Evolutionary conservation across 2,888 invertebrate genomes (phyloP).

Genomic region (Drosophila buzzatii): DNA sequence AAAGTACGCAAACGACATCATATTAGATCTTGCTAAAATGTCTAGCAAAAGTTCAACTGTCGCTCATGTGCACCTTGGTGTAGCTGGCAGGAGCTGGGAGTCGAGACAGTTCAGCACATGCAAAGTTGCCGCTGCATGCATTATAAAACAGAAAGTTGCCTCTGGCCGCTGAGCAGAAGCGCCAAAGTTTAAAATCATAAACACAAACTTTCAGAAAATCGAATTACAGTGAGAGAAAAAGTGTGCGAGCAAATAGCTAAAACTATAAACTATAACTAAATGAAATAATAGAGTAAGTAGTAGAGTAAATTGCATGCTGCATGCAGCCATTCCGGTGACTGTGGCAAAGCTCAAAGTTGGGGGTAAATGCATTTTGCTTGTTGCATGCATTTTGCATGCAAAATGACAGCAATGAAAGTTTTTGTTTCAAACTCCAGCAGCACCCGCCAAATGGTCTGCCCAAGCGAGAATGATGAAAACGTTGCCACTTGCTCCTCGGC

Average conservation of each 20-base stretch:
- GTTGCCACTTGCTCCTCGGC: constrained; percentile 38
- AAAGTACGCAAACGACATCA: constrained; percentile 2
- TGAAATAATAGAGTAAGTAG: constrained; percentile 78
- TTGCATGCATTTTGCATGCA: constrained; percentile 68
- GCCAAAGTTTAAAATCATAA: constrained; percentile 75
- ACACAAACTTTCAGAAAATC: constrained; percentile 64
- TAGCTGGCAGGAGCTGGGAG: too few species aligned
- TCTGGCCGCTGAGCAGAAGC: constrained; percentile 45
- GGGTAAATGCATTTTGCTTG: constrained; percentile 77
- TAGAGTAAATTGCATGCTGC: constrained; percentile 58
- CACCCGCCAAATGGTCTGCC: constrained; percentile 54
- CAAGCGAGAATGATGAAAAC: constrained; percentile 75
- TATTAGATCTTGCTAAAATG: constrained; percentile 7
- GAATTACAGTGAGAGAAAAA: constrained; percentile 38
- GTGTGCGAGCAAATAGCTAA: constrained; percentile 28
- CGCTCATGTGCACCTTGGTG: constrained; percentile 9
- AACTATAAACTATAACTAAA: constrained; percentile 64
- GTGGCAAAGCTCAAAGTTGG: constrained; percentile 31
- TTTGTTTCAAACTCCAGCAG: constrained; percentile 43
- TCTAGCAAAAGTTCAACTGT: constrained; percentile 13
- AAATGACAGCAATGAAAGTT: constrained; percentile 67
- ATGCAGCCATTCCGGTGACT: constrained; percentile 4
- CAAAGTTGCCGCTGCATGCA: constrained; percentile 45
- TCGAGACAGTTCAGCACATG: constrained; percentile 22
- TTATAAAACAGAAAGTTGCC: constrained; percentile 65